Evolutionary conservation across 2,797 vertebrate genomes (phyloP), one percentile per base, ranked within the genome.

Genomic region (Alca torda): DNA sequence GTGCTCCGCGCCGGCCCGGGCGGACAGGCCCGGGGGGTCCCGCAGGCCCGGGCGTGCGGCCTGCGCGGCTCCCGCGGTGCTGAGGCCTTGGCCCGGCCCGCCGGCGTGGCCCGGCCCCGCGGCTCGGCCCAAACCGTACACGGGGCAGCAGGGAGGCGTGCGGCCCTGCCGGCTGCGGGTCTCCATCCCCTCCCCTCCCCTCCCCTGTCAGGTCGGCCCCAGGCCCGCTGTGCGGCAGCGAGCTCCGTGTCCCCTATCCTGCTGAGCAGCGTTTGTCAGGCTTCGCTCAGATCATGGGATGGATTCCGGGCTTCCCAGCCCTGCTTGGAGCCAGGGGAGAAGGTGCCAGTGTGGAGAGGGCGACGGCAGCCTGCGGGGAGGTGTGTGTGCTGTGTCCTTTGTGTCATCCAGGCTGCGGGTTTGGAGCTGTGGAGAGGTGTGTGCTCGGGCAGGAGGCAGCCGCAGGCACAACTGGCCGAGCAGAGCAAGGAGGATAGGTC

Each of bases 271-370:
- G 1, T 26, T 23, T 10, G 20, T 14, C 37, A 3, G 59, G 43
- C 43, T 23, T 35, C 0, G 24, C 35, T 24, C 8, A 5, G 50
- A 6, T 0, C n/a, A 2, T 0, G 4, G 41, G 19, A 1, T 8
- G 56, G 56, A 11, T n/a, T 69, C 46, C 4, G 41, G 10, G 33
- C 25, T 41, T 31, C 31, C 4, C 23, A 6, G 41, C 10, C 11
- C 61, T 31, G 54, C 41, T 2, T 18, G 20, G 46, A 11, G 18
- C 11, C 15, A 4, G 21, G 26, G 20, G 20, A n/a, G 23, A 23
- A 9, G 37, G 43, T 8, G 39, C 10, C 35, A 8, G 74, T 0
- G 0, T 7, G n/a, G 33, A 10, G 9, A 6, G 39, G 43, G 28
- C 0, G 7, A 4, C 24, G 0, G 6, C 48, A 35, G 45, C 61